Conservation (phyloP, 2,888 invertebrate genomes). For the Ctena decussata region DNA sequence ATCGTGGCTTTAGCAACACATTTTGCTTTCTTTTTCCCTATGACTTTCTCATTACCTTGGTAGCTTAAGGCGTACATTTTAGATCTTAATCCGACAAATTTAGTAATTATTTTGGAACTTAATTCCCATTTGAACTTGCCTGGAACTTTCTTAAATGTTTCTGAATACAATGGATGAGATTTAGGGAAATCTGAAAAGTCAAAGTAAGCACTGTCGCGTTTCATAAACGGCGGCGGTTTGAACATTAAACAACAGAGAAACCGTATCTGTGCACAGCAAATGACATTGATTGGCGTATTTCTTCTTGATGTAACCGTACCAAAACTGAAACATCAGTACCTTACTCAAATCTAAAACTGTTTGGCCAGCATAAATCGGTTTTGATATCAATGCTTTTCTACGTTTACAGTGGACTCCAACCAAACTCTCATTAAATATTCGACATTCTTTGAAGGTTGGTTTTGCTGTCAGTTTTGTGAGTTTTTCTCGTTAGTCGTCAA, state of each 20-base stretch:
- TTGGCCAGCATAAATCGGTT: conserved; percentile 4
- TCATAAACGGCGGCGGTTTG: not conserved
- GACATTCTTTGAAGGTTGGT: too few relatives aligned
- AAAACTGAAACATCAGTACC: conserved; percentile 10
- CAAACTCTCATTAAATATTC: too few relatives aligned
- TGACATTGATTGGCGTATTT: conserved; percentile 2
- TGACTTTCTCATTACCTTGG: not conserved
- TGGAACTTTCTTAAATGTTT: not conserved
- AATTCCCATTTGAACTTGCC: conserved; percentile 6
- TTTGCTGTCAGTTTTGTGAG: conserved; percentile 11
- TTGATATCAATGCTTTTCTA: not conserved
- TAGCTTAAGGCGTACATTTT: not conserved
- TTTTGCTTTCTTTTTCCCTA: conserved; percentile 6
- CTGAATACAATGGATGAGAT: not conserved
- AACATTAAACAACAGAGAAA: conserved; percentile 11
- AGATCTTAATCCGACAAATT: conserved; percentile 1
- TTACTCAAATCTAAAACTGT: conserved; percentile 15
- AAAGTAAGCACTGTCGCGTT: not conserved
- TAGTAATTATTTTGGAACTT: not conserved
- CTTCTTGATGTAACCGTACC: not conserved
- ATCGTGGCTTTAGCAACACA: conserved; percentile 5
- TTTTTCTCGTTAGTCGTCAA: conserved; percentile 11
- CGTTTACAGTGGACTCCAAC: conserved; percentile 11
- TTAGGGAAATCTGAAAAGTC: conserved; percentile 15
- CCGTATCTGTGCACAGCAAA: conserved; percentile 2